phyloP scores from a whole-genome alignment of 1,140 invertebrate species.

The Atta texana region DNA sequence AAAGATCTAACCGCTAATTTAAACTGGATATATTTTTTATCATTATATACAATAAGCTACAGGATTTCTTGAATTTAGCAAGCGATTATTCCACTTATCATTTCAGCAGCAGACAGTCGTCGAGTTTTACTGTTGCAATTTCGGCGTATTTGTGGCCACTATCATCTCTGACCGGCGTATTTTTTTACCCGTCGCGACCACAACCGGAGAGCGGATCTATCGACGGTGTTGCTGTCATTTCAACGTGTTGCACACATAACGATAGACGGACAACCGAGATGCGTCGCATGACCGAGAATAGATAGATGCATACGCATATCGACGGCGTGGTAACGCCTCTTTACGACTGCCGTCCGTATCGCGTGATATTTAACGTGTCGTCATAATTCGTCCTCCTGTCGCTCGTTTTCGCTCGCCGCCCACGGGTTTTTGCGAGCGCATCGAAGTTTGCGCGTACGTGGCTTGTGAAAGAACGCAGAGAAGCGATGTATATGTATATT shows the following conservation, averaged over 20 bases:
- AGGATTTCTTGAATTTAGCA: constrained; percentile 6
- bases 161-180: constrained; percentile 73
- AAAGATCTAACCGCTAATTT: background rate
- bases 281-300: constrained; percentile 20
- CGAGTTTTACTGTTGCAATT: constrained; percentile 61
- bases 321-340: constrained; percentile 57
- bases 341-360: constrained; percentile 44
- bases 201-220: constrained; percentile 65
- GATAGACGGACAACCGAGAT: constrained; percentile 46
- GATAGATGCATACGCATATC: constrained; percentile 59
- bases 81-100: constrained; percentile 5
- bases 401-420: constrained; percentile 28
- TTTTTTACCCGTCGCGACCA: constrained; percentile 71
- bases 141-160: constrained; percentile 20
- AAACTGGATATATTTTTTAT: background rate
- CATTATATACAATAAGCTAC: background rate
- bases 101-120: background rate
- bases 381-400: constrained; percentile 46
- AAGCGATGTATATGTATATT: background rate
- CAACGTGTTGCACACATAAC: constrained; percentile 47
- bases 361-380: constrained; percentile 41
- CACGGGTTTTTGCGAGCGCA: constrained; percentile 19
- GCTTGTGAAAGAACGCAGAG: constrained; percentile 22
- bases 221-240: constrained; percentile 64
- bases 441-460: constrained; percentile 9